A percentile compares a stretch with the other conserved stretches of the same genome.
These are phyloP conservation scores for Sebastes fasciatus DNA, from an alignment of 2,113 vertebrate genomes.

Conservation along the genomic window DNA sequence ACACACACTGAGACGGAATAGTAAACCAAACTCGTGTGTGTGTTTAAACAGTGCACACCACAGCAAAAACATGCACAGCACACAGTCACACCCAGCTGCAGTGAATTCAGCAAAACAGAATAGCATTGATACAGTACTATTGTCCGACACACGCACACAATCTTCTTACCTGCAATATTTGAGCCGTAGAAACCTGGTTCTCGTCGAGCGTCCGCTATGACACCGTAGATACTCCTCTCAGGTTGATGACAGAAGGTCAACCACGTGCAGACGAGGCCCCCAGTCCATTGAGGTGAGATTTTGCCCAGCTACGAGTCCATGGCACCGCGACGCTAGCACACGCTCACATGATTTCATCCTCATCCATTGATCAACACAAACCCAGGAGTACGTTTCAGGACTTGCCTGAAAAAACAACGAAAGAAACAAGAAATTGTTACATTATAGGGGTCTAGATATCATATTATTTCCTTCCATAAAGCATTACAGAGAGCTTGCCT, in stretches of 20 bases:
- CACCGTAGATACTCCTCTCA: constrained; percentile 33
- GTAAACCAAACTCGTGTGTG: constrained; percentile 35
- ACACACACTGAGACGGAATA: neutral
- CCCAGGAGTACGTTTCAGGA: constrained; percentile 5
- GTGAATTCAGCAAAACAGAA: neutral
- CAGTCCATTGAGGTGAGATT: constrained; percentile 59
- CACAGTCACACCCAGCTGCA: constrained; percentile 39
- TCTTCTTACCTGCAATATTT: constrained; percentile 55
- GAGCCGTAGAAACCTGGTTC: constrained; percentile 15
- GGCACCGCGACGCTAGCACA: neutral
- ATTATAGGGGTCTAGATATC: neutral
- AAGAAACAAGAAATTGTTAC: neutral
- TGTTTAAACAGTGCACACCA: neutral
- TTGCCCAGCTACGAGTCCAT: constrained; percentile 32
- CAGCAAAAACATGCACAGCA: constrained; percentile 16
- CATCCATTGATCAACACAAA: constrained; percentile 53
- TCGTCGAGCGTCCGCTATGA: constrained; percentile 28
- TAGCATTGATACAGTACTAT: neutral
- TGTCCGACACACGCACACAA: neutral
- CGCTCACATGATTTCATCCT: constrained; percentile 67
- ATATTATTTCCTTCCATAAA: neutral
- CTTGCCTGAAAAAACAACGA: constrained; percentile 5
- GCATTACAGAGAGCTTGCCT: neutral
- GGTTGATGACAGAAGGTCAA: constrained; percentile 45
- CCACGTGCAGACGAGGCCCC: constrained; percentile 43